phyloP scores from a whole-genome alignment of 2,888 invertebrate species.

The Endotricha flammealis region DNA sequence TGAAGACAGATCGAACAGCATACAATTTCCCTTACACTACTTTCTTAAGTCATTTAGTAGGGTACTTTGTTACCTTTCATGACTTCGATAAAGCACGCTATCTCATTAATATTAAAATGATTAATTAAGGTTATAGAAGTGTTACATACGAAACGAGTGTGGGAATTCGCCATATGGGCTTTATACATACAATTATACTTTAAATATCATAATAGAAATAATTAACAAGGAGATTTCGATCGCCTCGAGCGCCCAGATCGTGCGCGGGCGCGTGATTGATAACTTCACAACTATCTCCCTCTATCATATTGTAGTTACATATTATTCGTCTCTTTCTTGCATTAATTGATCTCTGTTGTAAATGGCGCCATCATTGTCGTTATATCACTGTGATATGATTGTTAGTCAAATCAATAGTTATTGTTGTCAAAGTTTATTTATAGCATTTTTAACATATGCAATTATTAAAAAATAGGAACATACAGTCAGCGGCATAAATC shows the following conservation, averaged over 20 bases:
- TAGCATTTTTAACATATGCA: too few species aligned
- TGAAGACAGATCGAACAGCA: too few species aligned
- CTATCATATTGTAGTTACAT: constrained; percentile 19
- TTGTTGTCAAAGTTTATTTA: constrained; percentile 29
- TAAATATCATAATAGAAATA: constrained; percentile 77
- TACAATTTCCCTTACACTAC: too few species aligned
- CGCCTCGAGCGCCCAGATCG: constrained; percentile 62
- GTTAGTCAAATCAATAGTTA: constrained; percentile 59
- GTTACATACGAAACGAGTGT: constrained; percentile 43
- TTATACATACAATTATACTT: constrained; percentile 56
- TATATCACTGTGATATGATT: constrained; percentile 62
- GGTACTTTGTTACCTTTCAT: too few species aligned
- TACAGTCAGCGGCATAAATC: too few species aligned
- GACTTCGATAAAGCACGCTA: constrained; percentile 1
- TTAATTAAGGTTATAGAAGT: constrained; percentile 43
- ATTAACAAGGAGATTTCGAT: constrained; percentile 68
- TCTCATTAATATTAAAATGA: constrained; percentile 22
- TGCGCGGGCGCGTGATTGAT: constrained; percentile 74
- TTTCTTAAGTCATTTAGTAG: too few species aligned
- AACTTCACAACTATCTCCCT: constrained; percentile 49
- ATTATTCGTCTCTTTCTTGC: constrained; percentile 41
- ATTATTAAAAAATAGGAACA: too few species aligned
- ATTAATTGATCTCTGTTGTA: constrained; percentile 70
- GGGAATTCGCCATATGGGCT: constrained; percentile 59
- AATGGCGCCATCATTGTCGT: constrained; percentile 69